Evolutionary conservation across 2,888 invertebrate genomes (phyloP).

Genomic region (Lumbricus terrestris): DNA sequence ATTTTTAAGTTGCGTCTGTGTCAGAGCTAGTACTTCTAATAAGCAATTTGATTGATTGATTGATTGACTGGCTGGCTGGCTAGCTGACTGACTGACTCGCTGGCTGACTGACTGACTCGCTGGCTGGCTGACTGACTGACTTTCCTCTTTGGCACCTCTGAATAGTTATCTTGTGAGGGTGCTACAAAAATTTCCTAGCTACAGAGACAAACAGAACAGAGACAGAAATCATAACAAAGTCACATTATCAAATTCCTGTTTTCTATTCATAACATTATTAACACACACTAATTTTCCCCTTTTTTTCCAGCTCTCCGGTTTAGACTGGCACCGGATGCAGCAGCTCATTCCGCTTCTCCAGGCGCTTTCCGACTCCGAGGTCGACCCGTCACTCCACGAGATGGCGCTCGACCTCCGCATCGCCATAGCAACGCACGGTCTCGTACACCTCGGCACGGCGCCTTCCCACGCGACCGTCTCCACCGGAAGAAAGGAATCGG

Average conservation of each 20-base stretch:
- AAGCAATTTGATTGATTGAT: too few species aligned
- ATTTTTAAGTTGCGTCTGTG: too few species aligned
- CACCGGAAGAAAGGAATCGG: neutral
- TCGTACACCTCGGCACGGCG: slow-evolving; percentile 44
- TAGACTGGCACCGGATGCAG: slow-evolving; percentile 46
- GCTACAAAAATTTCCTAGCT: too few species aligned
- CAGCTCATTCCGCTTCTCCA: slow-evolving; percentile 50
- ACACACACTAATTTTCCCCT: neutral
- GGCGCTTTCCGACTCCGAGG: slow-evolving; percentile 43
- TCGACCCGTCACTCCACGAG: slow-evolving; percentile 45
- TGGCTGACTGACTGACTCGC: too few species aligned
- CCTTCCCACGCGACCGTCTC: neutral
- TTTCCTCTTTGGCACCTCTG: too few species aligned
- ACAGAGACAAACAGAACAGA: too few species aligned
- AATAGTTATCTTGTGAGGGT: too few species aligned
- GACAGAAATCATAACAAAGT: too few species aligned
- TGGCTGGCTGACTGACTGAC: too few species aligned
- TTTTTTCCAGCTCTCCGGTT: slow-evolving; percentile 42
- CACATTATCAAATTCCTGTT: neutral
- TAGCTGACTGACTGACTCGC: too few species aligned
- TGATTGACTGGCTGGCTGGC: too few species aligned
- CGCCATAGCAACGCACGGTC: slow-evolving; percentile 56
- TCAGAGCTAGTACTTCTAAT: too few species aligned
- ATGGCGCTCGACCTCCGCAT: slow-evolving; percentile 56
- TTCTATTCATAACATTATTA: neutral